Evolutionary conservation across 2,888 invertebrate species (phyloP), one percentile per base, ranked within the genome.

Genomic region (Synergus itoensis): DNA sequence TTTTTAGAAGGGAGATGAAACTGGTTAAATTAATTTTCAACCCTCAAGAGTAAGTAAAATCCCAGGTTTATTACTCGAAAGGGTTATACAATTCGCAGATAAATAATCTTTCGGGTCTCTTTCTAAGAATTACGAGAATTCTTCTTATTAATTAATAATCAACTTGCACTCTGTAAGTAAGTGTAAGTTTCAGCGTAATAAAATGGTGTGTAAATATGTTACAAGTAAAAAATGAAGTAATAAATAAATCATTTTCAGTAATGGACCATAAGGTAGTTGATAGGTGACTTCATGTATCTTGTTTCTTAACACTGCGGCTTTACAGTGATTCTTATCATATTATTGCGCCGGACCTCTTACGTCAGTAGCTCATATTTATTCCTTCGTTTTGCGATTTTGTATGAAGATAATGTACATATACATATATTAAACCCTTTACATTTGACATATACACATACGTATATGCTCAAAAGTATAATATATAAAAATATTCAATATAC

Each of bases 1-100:
- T 83, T 83, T 82, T 82, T 81, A 83, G 80, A 76, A 75, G 80
- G 78, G 79, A 79, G 82, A 79, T 80, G 7, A 40, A 79, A 79
- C 79, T 78, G 81, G 81, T 79, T 79, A 81, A 81, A 83, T 83
- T 73, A 73, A 73, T 73, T 73, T 73, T 73, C 73, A 53, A 73
- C 53, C 73, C 73, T 73, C 5, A n/a, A 28, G 45, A 36, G 45
- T 16, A 16, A 16, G 28, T 69, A 48, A 69, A 69, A 21, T 69
- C 14, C 4, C n/a, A 16, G 36, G 36, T 73, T 73, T 73, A 53
- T 73, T 73, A 16, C n/a, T 53, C n/a, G 48, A 73, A 48, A 53
- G 73, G 36, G 28, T 53, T 28, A 41, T 1, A 53, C n/a, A n/a
- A 53, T n/a, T 53, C 53, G n/a, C n/a, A 53, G n/a, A 53, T n/a